Conservation (phyloP, 2,113 vertebrate genomes). For the Zosterops hypoxanthus region DNA sequence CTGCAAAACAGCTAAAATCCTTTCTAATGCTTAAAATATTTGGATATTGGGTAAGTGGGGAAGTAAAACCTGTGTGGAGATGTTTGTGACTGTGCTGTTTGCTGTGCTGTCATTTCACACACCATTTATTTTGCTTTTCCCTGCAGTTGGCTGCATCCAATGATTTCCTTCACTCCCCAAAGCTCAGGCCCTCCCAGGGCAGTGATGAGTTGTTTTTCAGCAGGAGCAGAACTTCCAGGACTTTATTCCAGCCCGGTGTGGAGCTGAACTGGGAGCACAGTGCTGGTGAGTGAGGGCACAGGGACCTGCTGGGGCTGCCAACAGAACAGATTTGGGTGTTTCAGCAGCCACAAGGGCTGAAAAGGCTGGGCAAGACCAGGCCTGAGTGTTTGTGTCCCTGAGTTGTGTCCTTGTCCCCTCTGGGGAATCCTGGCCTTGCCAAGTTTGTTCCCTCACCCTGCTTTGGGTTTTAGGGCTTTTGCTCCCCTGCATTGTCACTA, state of each 20-base stretch:
- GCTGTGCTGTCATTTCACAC: neutral
- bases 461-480: neutral
- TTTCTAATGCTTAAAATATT: neutral
- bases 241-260: slow-evolving; percentile 16
- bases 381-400: neutral
- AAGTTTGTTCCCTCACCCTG: accelerated
- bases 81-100: neutral
- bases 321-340: accelerated
- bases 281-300: slow-evolving; percentile 66
- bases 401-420: accelerated
- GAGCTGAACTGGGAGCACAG: slow-evolving; percentile 52
- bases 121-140: neutral
- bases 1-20: neutral
- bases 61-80: accelerated
- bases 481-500: neutral
- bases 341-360: neutral
- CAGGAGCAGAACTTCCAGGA: slow-evolving; percentile 60
- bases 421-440: neutral
- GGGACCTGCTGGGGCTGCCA: neutral
- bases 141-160: slow-evolving; percentile 53
- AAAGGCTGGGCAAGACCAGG: slow-evolving; percentile 5
- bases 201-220: slow-evolving; percentile 63
- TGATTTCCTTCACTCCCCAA: slow-evolving; percentile 66
- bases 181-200: slow-evolving; percentile 43
- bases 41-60: accelerated